A percentile compares a stretch with the other conserved stretches of the same genome.
phyloP scores from a whole-genome alignment of 2,888 invertebrate species.

The Cybosia mesomella region DNA sequence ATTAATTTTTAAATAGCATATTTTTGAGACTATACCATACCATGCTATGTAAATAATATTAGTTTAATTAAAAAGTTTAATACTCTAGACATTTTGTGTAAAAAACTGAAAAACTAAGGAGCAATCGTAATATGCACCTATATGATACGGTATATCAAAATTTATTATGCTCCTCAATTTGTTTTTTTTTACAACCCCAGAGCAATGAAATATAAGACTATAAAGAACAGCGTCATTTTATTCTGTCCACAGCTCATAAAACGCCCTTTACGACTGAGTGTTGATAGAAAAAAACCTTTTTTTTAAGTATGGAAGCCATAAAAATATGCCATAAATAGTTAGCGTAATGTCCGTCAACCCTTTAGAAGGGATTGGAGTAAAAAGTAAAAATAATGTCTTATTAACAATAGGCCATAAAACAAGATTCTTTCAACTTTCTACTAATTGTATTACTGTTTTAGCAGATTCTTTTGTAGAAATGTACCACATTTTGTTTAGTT shows the following conservation, averaged over 20 bases:
- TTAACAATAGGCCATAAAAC: constrained; percentile 16
- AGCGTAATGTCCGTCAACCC: constrained; percentile 52
- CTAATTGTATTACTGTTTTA: constrained; percentile 25
- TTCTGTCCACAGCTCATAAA: constrained; percentile 48
- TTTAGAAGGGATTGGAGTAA: constrained; percentile 42
- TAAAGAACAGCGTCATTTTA: constrained; percentile 45
- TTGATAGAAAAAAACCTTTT: constrained; percentile 29
- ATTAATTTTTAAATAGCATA: too few species aligned
- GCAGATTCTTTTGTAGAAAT: neutral
- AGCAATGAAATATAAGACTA: constrained; percentile 25
- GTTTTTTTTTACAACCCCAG: constrained; percentile 7
- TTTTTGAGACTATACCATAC: too few species aligned
- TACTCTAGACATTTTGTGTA: too few species aligned
- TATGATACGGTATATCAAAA: neutral
- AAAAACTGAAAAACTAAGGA: too few species aligned
- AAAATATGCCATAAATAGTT: constrained; percentile 48
- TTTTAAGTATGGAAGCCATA: constrained; percentile 52
- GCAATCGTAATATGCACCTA: too few species aligned
- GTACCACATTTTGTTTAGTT: neutral
- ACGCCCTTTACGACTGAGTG: constrained; percentile 37
- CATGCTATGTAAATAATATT: too few species aligned
- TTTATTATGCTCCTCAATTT: constrained; percentile 4
- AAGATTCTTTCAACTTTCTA: constrained; percentile 17
- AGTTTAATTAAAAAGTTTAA: too few species aligned
- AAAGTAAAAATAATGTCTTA: constrained; percentile 39